Percentiles rank a stretch among this genome's conserved stretches.
Evolutionary conservation across 2,797 vertebrate species (phyloP).

Genomic region (Coreius guichenoti): DNA sequence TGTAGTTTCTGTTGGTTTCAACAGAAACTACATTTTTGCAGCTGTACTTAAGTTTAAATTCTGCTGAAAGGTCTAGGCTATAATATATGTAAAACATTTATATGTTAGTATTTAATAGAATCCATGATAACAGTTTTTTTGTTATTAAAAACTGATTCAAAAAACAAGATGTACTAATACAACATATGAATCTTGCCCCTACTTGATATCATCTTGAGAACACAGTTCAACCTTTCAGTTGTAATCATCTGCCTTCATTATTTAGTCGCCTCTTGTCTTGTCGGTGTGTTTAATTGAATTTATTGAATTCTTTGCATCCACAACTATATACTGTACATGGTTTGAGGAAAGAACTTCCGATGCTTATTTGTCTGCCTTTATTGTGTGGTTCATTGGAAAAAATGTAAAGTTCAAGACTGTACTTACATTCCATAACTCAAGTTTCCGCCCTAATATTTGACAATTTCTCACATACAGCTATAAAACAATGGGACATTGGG

Average conservation of each 20-base stretch:
- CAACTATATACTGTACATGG: neutral
- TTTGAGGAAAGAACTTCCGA: slow-evolving; percentile 1
- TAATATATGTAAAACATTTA: too few relatives aligned
- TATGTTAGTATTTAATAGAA: too few relatives aligned
- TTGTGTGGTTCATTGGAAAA: neutral
- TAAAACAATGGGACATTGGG: neutral
- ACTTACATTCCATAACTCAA: neutral
- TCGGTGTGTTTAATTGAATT: neutral
- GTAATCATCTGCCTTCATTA: neutral
- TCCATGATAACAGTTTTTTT: too few relatives aligned
- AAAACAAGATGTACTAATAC: neutral
- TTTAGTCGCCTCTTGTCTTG: neutral
- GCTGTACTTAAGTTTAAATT: too few relatives aligned
- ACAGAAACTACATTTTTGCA: too few relatives aligned
- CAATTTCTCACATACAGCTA: neutral
- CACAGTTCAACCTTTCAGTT: neutral
- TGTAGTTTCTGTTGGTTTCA: too few relatives aligned
- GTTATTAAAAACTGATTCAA: neutral
- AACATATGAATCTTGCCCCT: neutral
- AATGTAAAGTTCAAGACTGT: slow-evolving; percentile 8
- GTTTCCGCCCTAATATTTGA: slow-evolving; percentile 17
- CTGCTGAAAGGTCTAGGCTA: too few relatives aligned
- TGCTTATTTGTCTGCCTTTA: slow-evolving; percentile 26
- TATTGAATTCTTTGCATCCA: neutral
- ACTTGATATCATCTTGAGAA: neutral